phyloP scores from a whole-genome alignment of 2,888 invertebrate genomes.

The Rhamnusium bicolor region DNA sequence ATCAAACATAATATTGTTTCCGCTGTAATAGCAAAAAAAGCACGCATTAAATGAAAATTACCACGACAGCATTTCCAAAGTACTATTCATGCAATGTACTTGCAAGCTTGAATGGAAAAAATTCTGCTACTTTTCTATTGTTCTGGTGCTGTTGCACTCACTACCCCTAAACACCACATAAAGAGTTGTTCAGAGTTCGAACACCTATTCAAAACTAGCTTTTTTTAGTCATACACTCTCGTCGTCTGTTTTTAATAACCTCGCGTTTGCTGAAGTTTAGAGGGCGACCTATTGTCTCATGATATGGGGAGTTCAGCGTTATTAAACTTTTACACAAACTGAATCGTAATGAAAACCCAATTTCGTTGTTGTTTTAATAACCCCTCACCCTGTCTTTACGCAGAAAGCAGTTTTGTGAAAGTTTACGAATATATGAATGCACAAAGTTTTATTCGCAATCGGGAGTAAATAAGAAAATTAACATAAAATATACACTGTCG shows the following conservation, averaged over 20 bases:
- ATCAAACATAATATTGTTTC: slow-evolving; percentile 1
- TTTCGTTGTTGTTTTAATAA: slow-evolving; percentile 5
- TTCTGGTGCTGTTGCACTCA: slow-evolving; percentile 44
- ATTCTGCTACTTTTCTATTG: slow-evolving; percentile 46
- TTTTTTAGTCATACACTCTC: slow-evolving; percentile 40
- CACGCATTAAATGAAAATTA: slow-evolving; percentile 27
- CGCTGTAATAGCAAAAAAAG: slow-evolving; percentile 16
- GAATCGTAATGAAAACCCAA: slow-evolving; percentile 18
- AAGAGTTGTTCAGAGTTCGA: slow-evolving; percentile 43
- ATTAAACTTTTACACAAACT: slow-evolving; percentile 29
- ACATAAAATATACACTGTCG: background rate
- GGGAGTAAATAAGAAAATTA: background rate
- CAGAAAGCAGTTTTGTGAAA: background rate
- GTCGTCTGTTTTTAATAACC: slow-evolving; percentile 49
- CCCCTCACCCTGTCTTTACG: slow-evolving; percentile 5
- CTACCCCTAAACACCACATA: slow-evolving; percentile 36
- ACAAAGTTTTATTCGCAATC: background rate
- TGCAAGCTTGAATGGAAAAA: slow-evolving; percentile 38
- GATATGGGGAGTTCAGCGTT: slow-evolving; percentile 12
- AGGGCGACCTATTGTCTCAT: slow-evolving; percentile 16
- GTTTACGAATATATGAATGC: slow-evolving; percentile 1
- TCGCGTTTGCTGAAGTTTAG: slow-evolving; percentile 28
- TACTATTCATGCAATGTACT: slow-evolving; percentile 33
- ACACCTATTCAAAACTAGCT: slow-evolving; percentile 50
- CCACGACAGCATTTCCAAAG: slow-evolving; percentile 34